Percentiles rank a stretch among this genome's conserved stretches.
These are phyloP conservation scores for Siphlonurus alternatus DNA, from an alignment of 2,888 invertebrate genomes.

Conservation along the genomic window DNA sequence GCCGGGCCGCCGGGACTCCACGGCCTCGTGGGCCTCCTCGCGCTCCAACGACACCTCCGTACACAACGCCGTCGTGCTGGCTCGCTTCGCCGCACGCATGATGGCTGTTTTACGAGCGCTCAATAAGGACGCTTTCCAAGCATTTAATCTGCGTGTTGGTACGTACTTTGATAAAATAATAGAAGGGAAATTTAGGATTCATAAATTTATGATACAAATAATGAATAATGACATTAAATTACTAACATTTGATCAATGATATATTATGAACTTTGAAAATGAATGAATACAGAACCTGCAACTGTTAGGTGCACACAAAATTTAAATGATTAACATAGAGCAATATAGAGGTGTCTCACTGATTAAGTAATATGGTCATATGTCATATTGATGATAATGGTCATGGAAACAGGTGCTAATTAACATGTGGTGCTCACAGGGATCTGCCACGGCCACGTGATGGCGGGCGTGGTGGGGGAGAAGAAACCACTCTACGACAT, in stretches of 20 bases:
- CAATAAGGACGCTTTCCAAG: slow-evolving; percentile 34
- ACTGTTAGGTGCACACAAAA: too few species aligned
- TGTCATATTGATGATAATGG: too few species aligned
- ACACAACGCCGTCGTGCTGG: slow-evolving; percentile 31
- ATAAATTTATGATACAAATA: too few species aligned
- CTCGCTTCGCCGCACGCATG: slow-evolving; percentile 57
- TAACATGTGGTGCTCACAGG: too few species aligned
- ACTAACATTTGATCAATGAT: background rate
- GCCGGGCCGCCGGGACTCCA: slow-evolving; percentile 46
- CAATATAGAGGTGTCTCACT: too few species aligned
- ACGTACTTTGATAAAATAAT: slow-evolving; percentile 19
- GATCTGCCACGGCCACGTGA: slow-evolving; percentile 77
- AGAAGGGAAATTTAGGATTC: too few species aligned
- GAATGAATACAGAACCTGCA: too few species aligned
- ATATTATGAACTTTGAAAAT: background rate
- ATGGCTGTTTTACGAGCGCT: slow-evolving; percentile 43
- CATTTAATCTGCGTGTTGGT: slow-evolving; percentile 56
- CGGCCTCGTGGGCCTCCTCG: slow-evolving; percentile 12
- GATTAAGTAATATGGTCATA: too few species aligned
- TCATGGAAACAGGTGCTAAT: too few species aligned
- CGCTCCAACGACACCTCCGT: slow-evolving; percentile 23
- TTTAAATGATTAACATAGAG: too few species aligned
- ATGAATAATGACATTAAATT: too few species aligned
- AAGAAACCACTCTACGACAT: slow-evolving; percentile 90
- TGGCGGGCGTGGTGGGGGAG: slow-evolving; percentile 88